Base-by-base conservation (phyloP, 2,113 vertebrate genomes). In the Gallinago undulata region DNA sequence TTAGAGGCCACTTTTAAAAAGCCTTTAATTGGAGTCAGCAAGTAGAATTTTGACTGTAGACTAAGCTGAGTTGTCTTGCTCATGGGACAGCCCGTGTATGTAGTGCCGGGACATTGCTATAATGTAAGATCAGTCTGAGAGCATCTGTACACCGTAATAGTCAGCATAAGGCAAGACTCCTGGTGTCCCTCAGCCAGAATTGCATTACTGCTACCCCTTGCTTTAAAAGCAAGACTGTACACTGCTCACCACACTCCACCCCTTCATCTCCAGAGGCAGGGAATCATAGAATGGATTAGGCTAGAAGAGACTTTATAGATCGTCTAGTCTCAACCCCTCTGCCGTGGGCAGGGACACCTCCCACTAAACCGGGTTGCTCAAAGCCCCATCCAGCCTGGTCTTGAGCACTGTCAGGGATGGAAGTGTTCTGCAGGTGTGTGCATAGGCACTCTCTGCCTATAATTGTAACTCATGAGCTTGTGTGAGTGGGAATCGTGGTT, bases 21-120 rank as follows among this genome's bases (percentile, higher is more conserved):
- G 9, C 13, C 13, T 81, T 76, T n/a, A 47, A 35, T 6, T 76
- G 13, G 15, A 74, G 37, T 22, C 39, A 69, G 37, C 18, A 51
- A 76, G 10, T 19, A 45, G 45, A 64, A 57, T 4, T 59, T 82
- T 78, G 11, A 4, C 11, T 35, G 28, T 31, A 45, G 68, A 27
- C 22, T 45, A 48, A 84, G 7, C 10, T 63, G 12, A 7, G 10
- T 27, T 55, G 19, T 33, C n/a, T 19, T 70, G 22, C n/a, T 63
- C 2, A 0, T 27, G 17, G 16, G 43, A 75, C 6, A 66, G 41
- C 27, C 28, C 6, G 1, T 4, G 7, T 33, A 6, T 2, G 9
- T 59, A 48, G 14, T 1, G 1, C n/a, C n/a, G 47, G 21, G 16
- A 57, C 3, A 2, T 13, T 53, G 11, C 19, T 45, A 1, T 23